phyloP scores from a whole-genome alignment of 1,140 invertebrate genomes.

The Drosophila sechellia region DNA sequence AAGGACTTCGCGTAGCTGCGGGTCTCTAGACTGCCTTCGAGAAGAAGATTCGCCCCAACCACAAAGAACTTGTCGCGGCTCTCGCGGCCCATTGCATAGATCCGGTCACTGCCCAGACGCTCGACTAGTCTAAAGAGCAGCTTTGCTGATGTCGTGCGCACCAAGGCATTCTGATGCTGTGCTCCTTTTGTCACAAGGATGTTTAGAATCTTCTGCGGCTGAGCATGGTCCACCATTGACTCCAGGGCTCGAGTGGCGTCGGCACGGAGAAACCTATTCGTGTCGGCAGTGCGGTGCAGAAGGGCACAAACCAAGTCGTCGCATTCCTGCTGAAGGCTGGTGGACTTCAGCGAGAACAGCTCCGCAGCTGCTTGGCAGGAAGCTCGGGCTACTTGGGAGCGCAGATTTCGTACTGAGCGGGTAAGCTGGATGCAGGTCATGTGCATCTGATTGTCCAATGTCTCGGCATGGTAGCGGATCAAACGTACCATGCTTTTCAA shows the following conservation, averaged over 20 bases:
- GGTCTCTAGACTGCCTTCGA: conserved; percentile 94
- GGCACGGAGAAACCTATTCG: conserved; percentile 95
- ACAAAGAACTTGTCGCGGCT: conserved; percentile 92
- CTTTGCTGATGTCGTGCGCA: conserved; percentile 91
- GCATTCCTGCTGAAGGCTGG: conserved; percentile 92
- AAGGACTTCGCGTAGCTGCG: conserved; percentile 90
- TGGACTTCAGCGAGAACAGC: conserved; percentile 89
- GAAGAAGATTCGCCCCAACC: conserved; percentile 92
- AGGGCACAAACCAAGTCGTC: conserved; percentile 93
- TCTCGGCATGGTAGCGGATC: conserved; percentile 89
- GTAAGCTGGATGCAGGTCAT: conserved; percentile 89
- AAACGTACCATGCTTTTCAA: conserved; percentile 90
- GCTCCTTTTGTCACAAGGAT: conserved; percentile 86
- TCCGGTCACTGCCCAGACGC: conserved; percentile 90
- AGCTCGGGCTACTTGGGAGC: conserved; percentile 95
- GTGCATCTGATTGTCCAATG: conserved; percentile 87
- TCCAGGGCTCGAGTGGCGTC: conserved; percentile 94
- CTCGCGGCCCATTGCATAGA: conserved; percentile 91
- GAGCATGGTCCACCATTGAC: conserved; percentile 90
- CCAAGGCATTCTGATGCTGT: conserved; percentile 93
- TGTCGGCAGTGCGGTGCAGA: conserved; percentile 95
- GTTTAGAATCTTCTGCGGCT: conserved; percentile 85
- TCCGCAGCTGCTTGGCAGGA: conserved; percentile 92
- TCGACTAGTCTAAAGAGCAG: conserved; percentile 90
- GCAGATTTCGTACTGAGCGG: conserved; percentile 92